Percentiles rank a stretch among this genome's conserved stretches.
phyloP scores from a whole-genome alignment of 2,797 vertebrate genomes.

The Threskiornis aethiopicus region DNA sequence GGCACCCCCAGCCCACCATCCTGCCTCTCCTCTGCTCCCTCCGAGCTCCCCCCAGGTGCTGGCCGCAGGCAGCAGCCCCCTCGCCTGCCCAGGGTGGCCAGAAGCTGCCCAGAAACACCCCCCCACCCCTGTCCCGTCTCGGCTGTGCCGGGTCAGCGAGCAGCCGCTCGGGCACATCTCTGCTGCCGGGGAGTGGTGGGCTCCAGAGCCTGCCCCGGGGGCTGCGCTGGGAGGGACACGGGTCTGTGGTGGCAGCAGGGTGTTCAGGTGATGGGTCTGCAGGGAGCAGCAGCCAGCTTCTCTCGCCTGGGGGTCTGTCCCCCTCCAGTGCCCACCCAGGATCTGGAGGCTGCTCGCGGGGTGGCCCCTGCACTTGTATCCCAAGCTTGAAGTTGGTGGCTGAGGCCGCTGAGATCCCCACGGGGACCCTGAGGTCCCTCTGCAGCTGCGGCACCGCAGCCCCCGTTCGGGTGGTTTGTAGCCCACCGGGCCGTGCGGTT shows the following conservation, averaged over 20 bases:
- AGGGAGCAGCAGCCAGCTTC: not conserved
- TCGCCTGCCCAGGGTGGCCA: not conserved
- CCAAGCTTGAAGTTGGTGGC: not conserved
- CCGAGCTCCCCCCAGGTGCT: accelerated
- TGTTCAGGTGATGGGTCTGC: accelerated
- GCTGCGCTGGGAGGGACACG: accelerated
- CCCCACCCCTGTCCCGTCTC: accelerated
- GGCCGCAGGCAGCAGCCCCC: not conserved
- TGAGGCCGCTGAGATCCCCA: accelerated
- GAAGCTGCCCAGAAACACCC: not conserved
- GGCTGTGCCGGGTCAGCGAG: not conserved
- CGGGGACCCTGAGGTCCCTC: not conserved
- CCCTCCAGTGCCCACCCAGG: not conserved
- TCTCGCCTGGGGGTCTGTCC: accelerated
- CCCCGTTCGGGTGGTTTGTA: not conserved
- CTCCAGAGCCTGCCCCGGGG: not conserved
- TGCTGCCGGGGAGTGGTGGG: not conserved
- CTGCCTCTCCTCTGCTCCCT: not conserved
- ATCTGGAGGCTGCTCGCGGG: accelerated
- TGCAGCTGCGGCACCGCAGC: not conserved
- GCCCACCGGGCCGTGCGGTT: accelerated
- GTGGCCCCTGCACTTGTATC: not conserved
- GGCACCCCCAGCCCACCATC: not conserved
- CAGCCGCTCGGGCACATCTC: not conserved
- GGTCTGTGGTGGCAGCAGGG: not conserved